A percentile compares a stretch with the other conserved stretches of the same genome.
phyloP scores from a whole-genome alignment of 2,113 vertebrate genomes.

The Athene cunicularia region DNA sequence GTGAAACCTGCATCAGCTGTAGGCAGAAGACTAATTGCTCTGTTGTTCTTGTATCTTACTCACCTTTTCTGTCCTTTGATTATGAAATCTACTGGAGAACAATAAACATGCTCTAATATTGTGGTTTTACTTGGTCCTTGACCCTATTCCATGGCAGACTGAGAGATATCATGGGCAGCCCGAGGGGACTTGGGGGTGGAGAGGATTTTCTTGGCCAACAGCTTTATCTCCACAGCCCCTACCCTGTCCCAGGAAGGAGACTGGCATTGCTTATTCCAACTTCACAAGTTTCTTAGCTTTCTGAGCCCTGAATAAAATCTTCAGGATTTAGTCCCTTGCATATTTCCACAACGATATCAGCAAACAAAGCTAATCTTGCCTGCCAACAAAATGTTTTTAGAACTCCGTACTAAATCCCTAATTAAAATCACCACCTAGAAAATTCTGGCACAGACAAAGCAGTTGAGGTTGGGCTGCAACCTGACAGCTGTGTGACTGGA shows the following conservation, averaged over 20 bases:
- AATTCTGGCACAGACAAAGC: neutral
- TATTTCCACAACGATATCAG: conserved; percentile 2
- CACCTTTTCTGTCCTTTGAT: conserved; percentile 65
- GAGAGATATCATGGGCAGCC: neutral
- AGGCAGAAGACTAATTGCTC: conserved; percentile 63
- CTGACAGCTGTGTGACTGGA: neutral
- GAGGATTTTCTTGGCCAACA: neutral
- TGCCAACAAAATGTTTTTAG: conserved; percentile 13
- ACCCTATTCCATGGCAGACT: neutral
- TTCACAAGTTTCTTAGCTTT: neutral
- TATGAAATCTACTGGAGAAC: conserved; percentile 12
- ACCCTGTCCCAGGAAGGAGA: neutral
- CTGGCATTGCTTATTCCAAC: neutral
- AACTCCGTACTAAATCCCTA: conserved; percentile 12
- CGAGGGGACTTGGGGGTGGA: neutral
- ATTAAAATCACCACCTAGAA: neutral
- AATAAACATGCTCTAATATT: neutral
- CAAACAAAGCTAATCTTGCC: neutral
- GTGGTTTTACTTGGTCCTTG: neutral
- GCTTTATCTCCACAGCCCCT: neutral
- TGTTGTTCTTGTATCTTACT: conserved; percentile 22
- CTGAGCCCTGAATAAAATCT: neutral
- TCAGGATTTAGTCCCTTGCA: neutral
- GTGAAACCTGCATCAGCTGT: conserved; percentile 32
- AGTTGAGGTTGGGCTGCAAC: neutral